These are phyloP conservation scores for Harpalus rubripes DNA, from an alignment of 2,888 invertebrate genomes.

Conservation along the genomic window DNA sequence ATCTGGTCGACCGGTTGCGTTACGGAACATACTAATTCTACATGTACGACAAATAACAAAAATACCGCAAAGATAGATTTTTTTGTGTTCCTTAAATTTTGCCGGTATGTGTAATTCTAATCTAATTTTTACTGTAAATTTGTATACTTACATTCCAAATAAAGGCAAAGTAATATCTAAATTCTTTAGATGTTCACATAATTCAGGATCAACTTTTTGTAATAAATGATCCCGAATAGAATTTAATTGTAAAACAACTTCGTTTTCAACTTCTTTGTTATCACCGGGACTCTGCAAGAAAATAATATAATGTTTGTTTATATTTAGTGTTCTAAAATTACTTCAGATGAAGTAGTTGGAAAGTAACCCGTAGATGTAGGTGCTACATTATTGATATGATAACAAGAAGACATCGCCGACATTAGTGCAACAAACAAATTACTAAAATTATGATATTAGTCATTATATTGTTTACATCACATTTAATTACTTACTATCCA, in stretches of 20 bases:
- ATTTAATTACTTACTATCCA: conserved; percentile 83
- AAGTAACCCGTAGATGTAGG: conserved; percentile 79
- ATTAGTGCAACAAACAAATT: conserved; percentile 83
- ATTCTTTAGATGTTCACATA: conserved; percentile 83
- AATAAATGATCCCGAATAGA: conserved; percentile 83
- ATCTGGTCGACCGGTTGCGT: too few relatives aligned
- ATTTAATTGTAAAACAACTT: conserved; percentile 82
- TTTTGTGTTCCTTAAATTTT: too few relatives aligned
- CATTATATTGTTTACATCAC: neutral
- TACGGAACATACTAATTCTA: too few relatives aligned
- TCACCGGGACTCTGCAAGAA: conserved; percentile 75
- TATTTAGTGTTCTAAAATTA: conserved; percentile 20
- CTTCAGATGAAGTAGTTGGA: conserved; percentile 73
- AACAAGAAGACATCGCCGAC: conserved; percentile 83
- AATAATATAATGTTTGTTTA: neutral
- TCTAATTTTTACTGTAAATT: too few relatives aligned
- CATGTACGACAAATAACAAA: too few relatives aligned
- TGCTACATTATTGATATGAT: conserved; percentile 81
- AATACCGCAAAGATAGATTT: too few relatives aligned
- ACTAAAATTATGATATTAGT: conserved; percentile 74
- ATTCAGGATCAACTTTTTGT: conserved; percentile 81
- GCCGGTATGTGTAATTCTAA: too few relatives aligned
- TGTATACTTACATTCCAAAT: conserved; percentile 92
- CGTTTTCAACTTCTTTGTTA: conserved; percentile 75
- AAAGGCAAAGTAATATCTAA: conserved; percentile 90